These are phyloP conservation scores for Pyrocephalus nanus DNA, from an alignment of 2,797 vertebrate species.

Conservation along the genomic window DNA sequence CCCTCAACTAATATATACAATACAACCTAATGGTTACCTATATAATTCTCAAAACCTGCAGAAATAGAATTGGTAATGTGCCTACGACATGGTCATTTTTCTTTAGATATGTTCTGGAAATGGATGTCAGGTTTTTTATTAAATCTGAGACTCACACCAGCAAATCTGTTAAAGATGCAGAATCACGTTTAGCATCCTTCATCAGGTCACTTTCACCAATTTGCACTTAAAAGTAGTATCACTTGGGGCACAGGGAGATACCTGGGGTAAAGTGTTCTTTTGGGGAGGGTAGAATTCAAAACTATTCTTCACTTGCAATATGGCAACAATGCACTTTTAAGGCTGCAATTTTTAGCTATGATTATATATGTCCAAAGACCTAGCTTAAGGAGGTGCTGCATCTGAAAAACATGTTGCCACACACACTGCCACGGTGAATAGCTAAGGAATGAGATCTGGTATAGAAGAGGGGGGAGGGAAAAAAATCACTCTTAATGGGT, in stretches of 20 bases:
- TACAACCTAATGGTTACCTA: constrained; percentile 5
- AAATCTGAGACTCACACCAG: constrained; percentile 62
- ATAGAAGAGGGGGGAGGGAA: background rate
- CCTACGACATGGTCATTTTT: constrained; percentile 66
- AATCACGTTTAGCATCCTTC: constrained; percentile 58
- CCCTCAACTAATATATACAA: background rate
- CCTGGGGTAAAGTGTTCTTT: constrained; percentile 18
- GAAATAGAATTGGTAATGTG: constrained; percentile 66
- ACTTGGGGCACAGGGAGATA: constrained; percentile 47
- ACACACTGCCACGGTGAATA: constrained; percentile 65
- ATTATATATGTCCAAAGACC: constrained; percentile 66
- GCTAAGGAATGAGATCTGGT: constrained; percentile 23
- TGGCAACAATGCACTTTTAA: constrained; percentile 66
- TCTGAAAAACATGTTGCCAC: constrained; percentile 63
- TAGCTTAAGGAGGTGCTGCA: constrained; percentile 69
- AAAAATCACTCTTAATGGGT: background rate
- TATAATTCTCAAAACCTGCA: constrained; percentile 55
- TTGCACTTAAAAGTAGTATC: constrained; percentile 65
- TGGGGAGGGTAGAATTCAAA: constrained; percentile 47
- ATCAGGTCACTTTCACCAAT: constrained; percentile 63
- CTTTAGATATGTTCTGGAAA: constrained; percentile 50
- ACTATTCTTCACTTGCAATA: constrained; percentile 59
- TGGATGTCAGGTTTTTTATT: constrained; percentile 33
- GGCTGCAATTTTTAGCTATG: constrained; percentile 63
- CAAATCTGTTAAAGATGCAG: constrained; percentile 67